Evolutionary conservation across 1,140 invertebrate species (phyloP).

Genomic region (Aphis craccivora): DNA sequence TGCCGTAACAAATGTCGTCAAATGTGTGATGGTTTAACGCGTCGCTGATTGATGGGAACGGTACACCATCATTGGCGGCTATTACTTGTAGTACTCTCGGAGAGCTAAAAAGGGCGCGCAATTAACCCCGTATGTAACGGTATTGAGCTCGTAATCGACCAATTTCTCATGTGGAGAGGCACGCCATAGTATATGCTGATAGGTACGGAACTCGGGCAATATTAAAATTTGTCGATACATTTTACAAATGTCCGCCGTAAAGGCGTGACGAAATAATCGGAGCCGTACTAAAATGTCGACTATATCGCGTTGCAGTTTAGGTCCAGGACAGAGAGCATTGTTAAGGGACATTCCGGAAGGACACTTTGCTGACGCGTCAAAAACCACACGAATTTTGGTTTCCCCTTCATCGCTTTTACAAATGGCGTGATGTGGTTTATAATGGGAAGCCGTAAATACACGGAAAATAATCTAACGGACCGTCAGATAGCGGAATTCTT

Average conservation of each 20-base stretch:
- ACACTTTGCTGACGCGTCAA: neutral
- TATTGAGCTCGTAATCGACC: neutral
- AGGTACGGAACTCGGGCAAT: neutral
- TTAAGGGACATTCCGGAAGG: neutral
- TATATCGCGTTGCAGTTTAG: neutral
- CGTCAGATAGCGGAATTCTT: no score
- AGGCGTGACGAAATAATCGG: neutral
- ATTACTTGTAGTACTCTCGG: neutral
- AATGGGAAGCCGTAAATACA: no score
- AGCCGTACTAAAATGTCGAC: neutral
- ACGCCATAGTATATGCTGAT: neutral
- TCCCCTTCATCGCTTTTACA: no score
- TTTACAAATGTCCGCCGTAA: neutral
- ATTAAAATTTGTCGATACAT: neutral
- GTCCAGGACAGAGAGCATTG: neutral
- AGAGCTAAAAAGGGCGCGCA: no score
- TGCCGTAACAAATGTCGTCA: no score
- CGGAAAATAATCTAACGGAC: no score
- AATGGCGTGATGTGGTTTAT: conserved; percentile 8
- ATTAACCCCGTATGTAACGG: no score
- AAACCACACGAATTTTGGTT: neutral
- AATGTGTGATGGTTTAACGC: neutral
- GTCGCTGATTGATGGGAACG: neutral
- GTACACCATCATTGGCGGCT: neutral
- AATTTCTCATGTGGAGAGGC: neutral